These are phyloP conservation scores for Phocoena phocoena DNA, from an alignment of 2,113 vertebrate genomes.

Conservation along the genomic window DNA sequence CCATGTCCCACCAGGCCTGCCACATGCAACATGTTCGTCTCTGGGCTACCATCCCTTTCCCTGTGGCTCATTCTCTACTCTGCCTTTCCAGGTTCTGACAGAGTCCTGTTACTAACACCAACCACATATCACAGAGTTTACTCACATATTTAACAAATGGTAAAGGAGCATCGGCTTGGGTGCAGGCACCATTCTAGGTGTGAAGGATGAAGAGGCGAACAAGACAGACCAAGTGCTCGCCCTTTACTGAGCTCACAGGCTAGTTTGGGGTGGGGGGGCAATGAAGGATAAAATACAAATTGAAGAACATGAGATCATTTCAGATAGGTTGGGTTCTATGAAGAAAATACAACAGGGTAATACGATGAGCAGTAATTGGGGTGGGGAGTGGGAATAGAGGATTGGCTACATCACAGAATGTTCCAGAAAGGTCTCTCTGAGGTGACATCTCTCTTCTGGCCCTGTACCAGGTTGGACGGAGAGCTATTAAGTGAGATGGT, in stretches of 20 bases:
- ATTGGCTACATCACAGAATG: neutral
- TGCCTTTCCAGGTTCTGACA: neutral
- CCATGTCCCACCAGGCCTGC: neutral
- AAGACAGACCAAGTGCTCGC: neutral
- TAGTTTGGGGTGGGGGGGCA: too few relatives aligned
- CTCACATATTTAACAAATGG: neutral
- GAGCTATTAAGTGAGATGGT: neutral
- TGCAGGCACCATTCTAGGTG: neutral
- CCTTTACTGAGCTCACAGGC: neutral
- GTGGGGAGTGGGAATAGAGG: neutral
- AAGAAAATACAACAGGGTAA: neutral
- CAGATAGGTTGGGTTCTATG: neutral
- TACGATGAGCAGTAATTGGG: neutral
- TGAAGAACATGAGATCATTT: neutral
- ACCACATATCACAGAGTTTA: neutral
- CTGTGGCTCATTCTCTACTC: neutral
- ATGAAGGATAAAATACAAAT: neutral
- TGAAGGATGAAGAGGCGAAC: neutral
- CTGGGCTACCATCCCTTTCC: fast-evolving
- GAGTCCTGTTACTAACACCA: neutral
- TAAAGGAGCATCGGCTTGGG: neutral
- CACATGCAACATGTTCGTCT: neutral
- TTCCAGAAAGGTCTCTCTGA: neutral
- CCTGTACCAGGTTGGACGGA: neutral
- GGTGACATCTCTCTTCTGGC: neutral